Evolutionary conservation across 2,113 vertebrate species (phyloP), one percentile per base, ranked within the genome.

Genomic region (Brevimyrus niger): DNA sequence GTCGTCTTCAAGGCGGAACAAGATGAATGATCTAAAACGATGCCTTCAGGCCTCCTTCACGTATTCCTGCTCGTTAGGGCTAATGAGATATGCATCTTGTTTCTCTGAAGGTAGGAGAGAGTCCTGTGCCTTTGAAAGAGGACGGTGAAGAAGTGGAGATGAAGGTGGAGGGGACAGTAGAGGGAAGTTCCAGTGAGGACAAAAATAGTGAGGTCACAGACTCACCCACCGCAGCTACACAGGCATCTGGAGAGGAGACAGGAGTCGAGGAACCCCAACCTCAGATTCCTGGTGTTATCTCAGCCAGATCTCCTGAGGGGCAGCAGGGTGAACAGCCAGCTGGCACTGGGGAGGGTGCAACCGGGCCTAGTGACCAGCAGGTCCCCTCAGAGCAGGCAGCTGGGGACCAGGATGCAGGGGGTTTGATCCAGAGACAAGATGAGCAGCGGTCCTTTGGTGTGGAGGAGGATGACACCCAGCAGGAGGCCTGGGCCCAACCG

Each of bases 41-140:
- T 19, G 73, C 31, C 73, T 80, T 42, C 35, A 80, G 73, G 73
- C 31, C 21, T n/a, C 38, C 44, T 88, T 88, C 87, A 31, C 17
- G 53, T 47, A 31, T 84, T 38, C 85, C 38, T 82, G 73, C 83
- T 89, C 38, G 7, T 61, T 91, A 73, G 27, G 53, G 6, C 15
- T 19, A 82, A 65, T 87, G 69, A 90, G 89, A 89, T 83, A 17
- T 84, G 76, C 53, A 88, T 61, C 27, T 69, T 10, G 3, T 89
- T n/a, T 50, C 86, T 88, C 27, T 87, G 10, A 69, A 96, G 94
- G 90, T 95, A 89, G 91, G 93, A 85, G 58, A 82, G 9, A 69
- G 69, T 35, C 23, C 50, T 44, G 48, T 15, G 23, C 23, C 84
- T 44, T 23, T 48, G 88, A 11, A 84, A 53, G 93, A 93, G 46